Percentiles rank a stretch among this genome's conserved stretches.
phyloP scores from a whole-genome alignment of 2,113 vertebrate species.

The Upupa epops region DNA sequence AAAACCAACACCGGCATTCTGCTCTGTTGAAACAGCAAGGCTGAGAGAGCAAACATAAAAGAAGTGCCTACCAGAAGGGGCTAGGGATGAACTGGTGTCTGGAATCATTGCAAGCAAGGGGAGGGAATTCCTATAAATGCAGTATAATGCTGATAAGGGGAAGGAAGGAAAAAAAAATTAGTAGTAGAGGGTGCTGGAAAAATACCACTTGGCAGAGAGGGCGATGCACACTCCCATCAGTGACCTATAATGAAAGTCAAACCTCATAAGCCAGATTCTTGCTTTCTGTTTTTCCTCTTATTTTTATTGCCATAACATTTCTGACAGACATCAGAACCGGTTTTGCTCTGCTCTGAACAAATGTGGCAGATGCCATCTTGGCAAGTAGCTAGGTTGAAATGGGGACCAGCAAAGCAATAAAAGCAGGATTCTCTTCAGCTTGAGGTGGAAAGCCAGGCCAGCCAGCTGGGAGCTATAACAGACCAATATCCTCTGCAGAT shows the following conservation, averaged over 20 bases:
- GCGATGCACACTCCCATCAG: neutral
- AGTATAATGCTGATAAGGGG: neutral
- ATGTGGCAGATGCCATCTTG: neutral
- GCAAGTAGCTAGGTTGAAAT: slow-evolving; percentile 11
- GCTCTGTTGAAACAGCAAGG: slow-evolving; percentile 42
- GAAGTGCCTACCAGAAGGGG: slow-evolving; percentile 23
- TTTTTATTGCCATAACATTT: neutral
- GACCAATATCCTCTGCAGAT: slow-evolving; percentile 59
- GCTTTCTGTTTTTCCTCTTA: neutral
- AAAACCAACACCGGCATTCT: slow-evolving; percentile 66
- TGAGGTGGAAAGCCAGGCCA: slow-evolving; percentile 19
- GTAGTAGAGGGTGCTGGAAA: slow-evolving; percentile 8
- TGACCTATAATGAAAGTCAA: neutral
- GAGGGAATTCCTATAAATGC: neutral
- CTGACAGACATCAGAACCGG: neutral
- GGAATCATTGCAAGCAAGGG: neutral
- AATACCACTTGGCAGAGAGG: neutral
- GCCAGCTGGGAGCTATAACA: slow-evolving; percentile 53
- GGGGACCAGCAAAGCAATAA: slow-evolving; percentile 17
- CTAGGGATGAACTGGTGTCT: neutral
- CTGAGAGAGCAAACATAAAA: slow-evolving; percentile 51
- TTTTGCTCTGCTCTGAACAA: neutral
- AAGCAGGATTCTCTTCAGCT: slow-evolving; percentile 14
- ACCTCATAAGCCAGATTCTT: neutral
- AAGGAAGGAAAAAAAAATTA: neutral